These are phyloP conservation scores for Corythaixoides concolor DNA, from an alignment of 2,113 vertebrate species.

Conservation along the genomic window DNA sequence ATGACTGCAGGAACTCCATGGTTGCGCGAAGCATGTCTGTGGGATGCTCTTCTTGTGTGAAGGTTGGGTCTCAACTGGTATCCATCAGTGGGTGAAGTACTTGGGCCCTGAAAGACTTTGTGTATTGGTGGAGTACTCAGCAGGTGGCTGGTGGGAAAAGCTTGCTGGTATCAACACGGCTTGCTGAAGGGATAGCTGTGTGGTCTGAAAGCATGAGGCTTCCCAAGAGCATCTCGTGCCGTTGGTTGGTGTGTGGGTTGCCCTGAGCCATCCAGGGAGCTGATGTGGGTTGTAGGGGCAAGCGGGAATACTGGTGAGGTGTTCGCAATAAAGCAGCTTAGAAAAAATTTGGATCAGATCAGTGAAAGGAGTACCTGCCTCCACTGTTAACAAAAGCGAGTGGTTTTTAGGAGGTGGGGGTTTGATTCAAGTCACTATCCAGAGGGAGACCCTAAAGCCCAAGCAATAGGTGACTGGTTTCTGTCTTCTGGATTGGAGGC, in stretches of 20 bases:
- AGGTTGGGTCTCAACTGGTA: not conserved
- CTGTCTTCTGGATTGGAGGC: not conserved
- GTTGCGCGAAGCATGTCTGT: not conserved
- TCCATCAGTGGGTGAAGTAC: not conserved
- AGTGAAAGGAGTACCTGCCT: not conserved
- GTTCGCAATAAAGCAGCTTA: not conserved
- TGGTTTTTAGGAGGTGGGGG: not conserved
- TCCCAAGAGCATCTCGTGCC: not conserved
- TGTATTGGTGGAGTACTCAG: accelerated
- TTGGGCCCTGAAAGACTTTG: not conserved
- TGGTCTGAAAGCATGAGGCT: not conserved
- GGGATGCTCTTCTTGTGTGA: not conserved
- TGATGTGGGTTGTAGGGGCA: not conserved
- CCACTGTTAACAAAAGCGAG: not conserved
- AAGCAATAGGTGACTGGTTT: not conserved
- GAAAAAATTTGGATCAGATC: not conserved
- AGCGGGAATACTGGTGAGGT: not conserved
- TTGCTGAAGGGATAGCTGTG: not conserved
- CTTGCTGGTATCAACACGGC: not conserved
- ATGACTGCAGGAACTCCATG: not conserved
- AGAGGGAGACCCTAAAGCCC: not conserved
- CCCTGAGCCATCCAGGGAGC: not conserved
- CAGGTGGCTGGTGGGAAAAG: not conserved
- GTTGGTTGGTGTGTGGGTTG: not conserved
- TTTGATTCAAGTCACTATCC: not conserved